Evolutionary conservation across 2,797 vertebrate genomes (phyloP).

Genomic region (Alosa sapidissima): DNA sequence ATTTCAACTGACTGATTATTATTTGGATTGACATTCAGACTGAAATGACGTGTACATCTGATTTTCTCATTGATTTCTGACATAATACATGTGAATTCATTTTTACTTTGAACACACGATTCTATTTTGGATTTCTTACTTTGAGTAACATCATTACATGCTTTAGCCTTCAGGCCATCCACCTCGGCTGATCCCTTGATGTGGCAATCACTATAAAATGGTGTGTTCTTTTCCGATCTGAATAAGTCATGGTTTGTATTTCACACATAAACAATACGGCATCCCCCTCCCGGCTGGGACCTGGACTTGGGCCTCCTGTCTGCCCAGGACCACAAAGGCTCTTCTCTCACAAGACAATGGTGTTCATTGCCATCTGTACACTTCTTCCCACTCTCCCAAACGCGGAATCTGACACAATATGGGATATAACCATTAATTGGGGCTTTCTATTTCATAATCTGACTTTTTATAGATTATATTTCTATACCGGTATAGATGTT

Average conservation of each 20-base stretch:
- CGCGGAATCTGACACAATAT: background rate
- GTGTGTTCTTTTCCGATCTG: constrained; percentile 35
- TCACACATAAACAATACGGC: constrained; percentile 61
- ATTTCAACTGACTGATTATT: too few species aligned
- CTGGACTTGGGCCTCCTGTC: constrained; percentile 47
- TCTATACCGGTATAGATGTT: background rate
- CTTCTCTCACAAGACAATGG: constrained; percentile 45
- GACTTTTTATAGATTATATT: too few species aligned
- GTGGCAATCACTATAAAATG: background rate
- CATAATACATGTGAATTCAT: too few species aligned
- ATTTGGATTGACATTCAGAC: too few species aligned
- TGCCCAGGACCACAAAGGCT: constrained; percentile 38
- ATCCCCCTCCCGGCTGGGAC: constrained; percentile 58
- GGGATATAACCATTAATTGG: background rate
- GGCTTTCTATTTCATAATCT: background rate
- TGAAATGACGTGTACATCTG: too few species aligned
- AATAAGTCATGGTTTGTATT: constrained; percentile 60
- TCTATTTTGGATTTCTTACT: too few species aligned
- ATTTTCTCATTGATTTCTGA: too few species aligned
- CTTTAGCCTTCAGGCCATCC: too few species aligned
- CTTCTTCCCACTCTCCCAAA: background rate
- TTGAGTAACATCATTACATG: too few species aligned
- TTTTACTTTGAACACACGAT: too few species aligned
- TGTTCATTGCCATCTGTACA: constrained; percentile 17
- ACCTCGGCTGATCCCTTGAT: background rate